Base-by-base conservation (phyloP, 2,113 vertebrate species). In the Passer montanus region DNA sequence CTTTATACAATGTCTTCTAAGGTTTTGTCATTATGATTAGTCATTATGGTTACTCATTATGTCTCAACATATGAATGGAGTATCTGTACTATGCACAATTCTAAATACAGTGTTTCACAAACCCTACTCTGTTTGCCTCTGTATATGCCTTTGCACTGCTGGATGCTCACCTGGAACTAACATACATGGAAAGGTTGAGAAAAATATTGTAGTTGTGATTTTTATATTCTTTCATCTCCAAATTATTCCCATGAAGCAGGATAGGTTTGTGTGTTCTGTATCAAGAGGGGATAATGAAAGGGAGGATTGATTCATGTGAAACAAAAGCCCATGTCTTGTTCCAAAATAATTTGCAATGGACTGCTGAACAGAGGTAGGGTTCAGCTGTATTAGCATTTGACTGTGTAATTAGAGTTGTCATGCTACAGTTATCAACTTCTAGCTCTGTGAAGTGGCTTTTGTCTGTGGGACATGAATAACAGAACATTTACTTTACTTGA, bases 401-500 rank as follows among this genome's bases (percentile, higher is more conserved):
- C 62, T 94, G 23, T 35, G 26, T 90, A 93, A 93, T 92, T 95
- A 74, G 70, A 85, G n/a, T 22, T 82, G 66, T 70, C 72, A 47
- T 0, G 2, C 39, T 73, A 3, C 13, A 70, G 39, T 70, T 43
- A 24, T 82, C 47, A 69, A 66, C 44, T 81, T 94, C 37, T 41
- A 89, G 55, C 31, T 56, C 52, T 62, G 30, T 80, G 62, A 90
- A 81, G 59, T 35, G 76, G 59, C 30, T 79, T 91, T 79, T 80
- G 33, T 66, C 30, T 81, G 26, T 67, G 88, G 78, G 58, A 41
- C 1, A 4, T 72, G 56, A 94, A 88, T 50, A 77, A 52, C 37
- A 72, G 46, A 73, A 10, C 9, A 12, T 43, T 67, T 85, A 18
- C 26, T 70, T 3, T 67, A 39, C 16, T 68, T 44, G 4, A 80